phyloP scores from a whole-genome alignment of 2,888 invertebrate genomes.

The Phymatocera aterrima region DNA sequence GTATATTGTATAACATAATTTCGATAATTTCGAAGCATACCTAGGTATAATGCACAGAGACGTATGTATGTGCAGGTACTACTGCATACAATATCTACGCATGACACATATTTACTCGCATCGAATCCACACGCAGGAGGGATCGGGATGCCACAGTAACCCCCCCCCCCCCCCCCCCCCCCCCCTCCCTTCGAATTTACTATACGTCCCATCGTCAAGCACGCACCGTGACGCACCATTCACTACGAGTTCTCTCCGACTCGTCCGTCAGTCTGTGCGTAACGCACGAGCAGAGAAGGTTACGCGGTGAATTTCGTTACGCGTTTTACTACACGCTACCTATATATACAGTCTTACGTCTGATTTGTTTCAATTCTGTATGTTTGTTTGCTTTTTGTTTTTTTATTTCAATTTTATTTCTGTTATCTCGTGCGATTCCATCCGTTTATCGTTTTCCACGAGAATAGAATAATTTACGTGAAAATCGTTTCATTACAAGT shows the following conservation, averaged over 20 bases:
- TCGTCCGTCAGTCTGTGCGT: constrained; percentile 45
- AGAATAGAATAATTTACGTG: too few species aligned
- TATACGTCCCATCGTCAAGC: constrained; percentile 23
- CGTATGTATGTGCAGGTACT: too few species aligned
- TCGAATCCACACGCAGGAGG: not conserved
- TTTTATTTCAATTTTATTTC: too few species aligned
- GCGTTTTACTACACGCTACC: not conserved
- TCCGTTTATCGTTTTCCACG: too few species aligned
- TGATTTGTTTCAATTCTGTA: too few species aligned
- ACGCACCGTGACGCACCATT: constrained; percentile 46
- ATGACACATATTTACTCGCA: not conserved
- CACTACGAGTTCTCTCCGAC: constrained; percentile 37
- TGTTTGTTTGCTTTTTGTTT: too few species aligned
- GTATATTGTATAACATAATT: too few species aligned
- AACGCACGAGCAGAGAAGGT: constrained; percentile 44
- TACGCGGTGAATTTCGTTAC: constrained; percentile 8
- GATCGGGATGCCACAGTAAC: not conserved
- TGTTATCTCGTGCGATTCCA: too few species aligned
- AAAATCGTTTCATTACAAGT: too few species aligned
- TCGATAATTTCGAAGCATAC: too few species aligned
- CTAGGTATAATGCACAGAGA: too few species aligned
- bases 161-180: not conserved
- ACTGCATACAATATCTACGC: not conserved
- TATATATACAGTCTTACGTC: not conserved
- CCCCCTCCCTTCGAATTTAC: not conserved